Percentiles rank a stretch among this genome's conserved stretches.
These are phyloP conservation scores for Nyctibius bracteatus DNA, from an alignment of 2,113 vertebrate species.

Conservation along the genomic window DNA sequence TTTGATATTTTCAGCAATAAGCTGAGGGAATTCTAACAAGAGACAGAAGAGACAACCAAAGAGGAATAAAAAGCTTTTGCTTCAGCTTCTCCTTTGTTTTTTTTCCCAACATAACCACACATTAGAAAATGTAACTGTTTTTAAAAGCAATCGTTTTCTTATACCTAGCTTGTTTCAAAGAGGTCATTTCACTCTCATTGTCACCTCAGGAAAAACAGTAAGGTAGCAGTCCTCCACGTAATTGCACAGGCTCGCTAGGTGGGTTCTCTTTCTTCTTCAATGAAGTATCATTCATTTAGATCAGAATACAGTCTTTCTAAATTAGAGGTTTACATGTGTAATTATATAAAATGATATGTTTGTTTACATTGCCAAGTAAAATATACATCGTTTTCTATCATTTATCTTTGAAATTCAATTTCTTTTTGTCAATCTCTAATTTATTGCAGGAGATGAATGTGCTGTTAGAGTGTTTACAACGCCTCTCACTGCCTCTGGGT, in stretches of 20 bases:
- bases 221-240: conserved; percentile 36
- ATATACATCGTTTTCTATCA: conserved; percentile 48
- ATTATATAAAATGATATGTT: conserved; percentile 74
- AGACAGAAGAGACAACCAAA: neutral
- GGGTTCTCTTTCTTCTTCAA: neutral
- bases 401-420: conserved; percentile 70
- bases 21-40: neutral
- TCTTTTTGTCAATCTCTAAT: conserved; percentile 56
- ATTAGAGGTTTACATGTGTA: conserved; percentile 67
- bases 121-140: conserved; percentile 6
- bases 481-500: conserved; percentile 37
- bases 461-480: conserved; percentile 50
- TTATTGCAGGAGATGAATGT: conserved; percentile 45
- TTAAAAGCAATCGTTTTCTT: conserved; percentile 34
- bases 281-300: conserved; percentile 59
- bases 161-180: conserved; percentile 8
- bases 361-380: conserved; percentile 67
- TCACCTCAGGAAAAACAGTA: conserved; percentile 57
- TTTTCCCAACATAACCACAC: neutral
- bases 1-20: conserved; percentile 55
- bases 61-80: neutral
- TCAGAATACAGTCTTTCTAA: conserved; percentile 44
- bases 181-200: conserved; percentile 34
- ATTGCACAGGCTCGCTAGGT: conserved; percentile 16
- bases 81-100: neutral